phyloP scores from a whole-genome alignment of 2,888 invertebrate species.

The Drosophila monieri region DNA sequence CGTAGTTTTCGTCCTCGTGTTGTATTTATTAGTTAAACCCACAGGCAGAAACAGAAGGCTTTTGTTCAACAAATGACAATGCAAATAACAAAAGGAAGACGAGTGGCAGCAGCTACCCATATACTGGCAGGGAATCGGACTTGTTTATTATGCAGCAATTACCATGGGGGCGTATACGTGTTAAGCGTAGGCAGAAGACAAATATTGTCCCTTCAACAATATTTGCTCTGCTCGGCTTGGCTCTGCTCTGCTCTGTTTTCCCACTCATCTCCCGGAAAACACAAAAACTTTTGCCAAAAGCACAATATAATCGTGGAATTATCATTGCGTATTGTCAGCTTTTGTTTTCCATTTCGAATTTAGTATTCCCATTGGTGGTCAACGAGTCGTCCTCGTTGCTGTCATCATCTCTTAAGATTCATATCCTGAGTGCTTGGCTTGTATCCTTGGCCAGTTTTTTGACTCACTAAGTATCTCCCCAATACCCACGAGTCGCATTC shows the following conservation, averaged over 20 bases:
- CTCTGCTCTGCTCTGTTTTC: conserved; percentile 4
- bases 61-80: conserved; percentile 75
- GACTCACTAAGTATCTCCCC: conserved; percentile 48
- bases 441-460: conserved; percentile 38
- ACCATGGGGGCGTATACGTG: conserved; percentile 76
- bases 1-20: conserved; percentile 5
- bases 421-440: conserved; percentile 3
- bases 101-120: conserved; percentile 4
- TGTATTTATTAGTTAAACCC: conserved; percentile 76
- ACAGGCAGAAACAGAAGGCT: conserved; percentile 55
- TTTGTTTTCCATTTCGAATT: conserved; percentile 55
- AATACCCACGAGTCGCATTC: conserved; percentile 65
- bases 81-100: conserved; percentile 61
- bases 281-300: conserved; percentile 38
- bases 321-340: conserved; percentile 54
- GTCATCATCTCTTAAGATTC: conserved; percentile 1
- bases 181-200: conserved; percentile 67
- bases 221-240: conserved; percentile 17
- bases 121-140: conserved; percentile 17
- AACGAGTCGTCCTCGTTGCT: conserved; percentile 17
- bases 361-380: conserved; percentile 69
- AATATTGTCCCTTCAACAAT: conserved; percentile 51
- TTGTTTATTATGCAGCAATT: conserved; percentile 76
- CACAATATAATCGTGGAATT: conserved; percentile 60
- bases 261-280: conserved; percentile 37